Base-by-base conservation (phyloP, 2,888 invertebrate genomes). In the Brachypalpus laphriformis region DNA sequence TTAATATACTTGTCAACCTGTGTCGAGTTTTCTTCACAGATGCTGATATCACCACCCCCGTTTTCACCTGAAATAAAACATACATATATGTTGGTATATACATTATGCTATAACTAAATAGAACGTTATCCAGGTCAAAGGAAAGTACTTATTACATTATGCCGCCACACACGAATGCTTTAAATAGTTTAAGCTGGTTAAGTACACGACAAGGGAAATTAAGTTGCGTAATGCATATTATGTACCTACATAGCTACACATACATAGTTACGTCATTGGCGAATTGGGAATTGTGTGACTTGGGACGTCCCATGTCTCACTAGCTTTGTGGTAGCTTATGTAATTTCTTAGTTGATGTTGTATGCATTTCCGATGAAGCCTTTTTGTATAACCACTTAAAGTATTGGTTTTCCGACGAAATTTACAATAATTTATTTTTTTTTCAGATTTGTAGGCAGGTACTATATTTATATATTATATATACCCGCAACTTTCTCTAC, bases 51-150 rank as follows among this genome's bases (percentile, higher is more conserved):
- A 22, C 31, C 22, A 0, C 8, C 8, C 31, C 3, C 16, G 8
- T 20, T 57, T 42, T 8, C n/a, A 66, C 54, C 80, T 80, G 74
- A 51, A 80, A 80, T 45, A 34, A 74, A 80, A n/a, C n/a, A n/a
- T n/a, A n/a, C n/a, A n/a, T n/a, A n/a, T n/a, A n/a, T n/a, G n/a
- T n/a, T 57, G 14, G 14, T 25, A 28, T 40, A 2, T 57, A 6
- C 34, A 34, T 57, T 14, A 22, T 40, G 8, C 22, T n/a, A 57
- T 57, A 37, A 57, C 4, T 56, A 56, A 34, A 37, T 11, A 31
- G 11, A 3, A 22, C 16, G 22, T n/a, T 22, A 59, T 37, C 5
- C 8, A 20, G 56, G 56, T 56, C 34, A 56, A 20, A 56, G 8
- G 18, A 56, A 16, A 56, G 31, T 18, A 31, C 31, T 34, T 34